Evolutionary conservation across 2,888 invertebrate species (phyloP).

Genomic region (Dascillus cervinus): DNA sequence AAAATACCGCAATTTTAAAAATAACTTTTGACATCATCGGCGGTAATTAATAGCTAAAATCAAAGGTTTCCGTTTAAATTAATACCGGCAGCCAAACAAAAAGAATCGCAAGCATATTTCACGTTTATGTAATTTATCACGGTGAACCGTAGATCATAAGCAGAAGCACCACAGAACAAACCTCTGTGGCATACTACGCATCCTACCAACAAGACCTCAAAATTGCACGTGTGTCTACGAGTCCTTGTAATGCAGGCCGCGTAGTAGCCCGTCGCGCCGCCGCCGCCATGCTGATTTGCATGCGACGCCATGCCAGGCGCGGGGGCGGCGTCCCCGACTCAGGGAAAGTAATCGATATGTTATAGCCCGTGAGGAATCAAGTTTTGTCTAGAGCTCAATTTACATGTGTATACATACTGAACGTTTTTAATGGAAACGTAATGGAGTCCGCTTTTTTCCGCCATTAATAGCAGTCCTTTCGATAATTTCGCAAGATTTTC

Average conservation of each 20-base stretch:
- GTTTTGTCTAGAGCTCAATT: conserved; percentile 25
- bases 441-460: too few relatives aligned
- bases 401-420: conserved; percentile 13
- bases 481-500: too few relatives aligned
- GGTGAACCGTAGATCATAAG: conserved; percentile 18
- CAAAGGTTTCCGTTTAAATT: too few relatives aligned
- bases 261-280: conserved; percentile 50
- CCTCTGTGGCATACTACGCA: conserved; percentile 16
- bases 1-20: too few relatives aligned
- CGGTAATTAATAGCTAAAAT: too few relatives aligned
- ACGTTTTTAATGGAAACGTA: too few relatives aligned
- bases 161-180: conserved; percentile 17
- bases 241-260: conserved; percentile 52
- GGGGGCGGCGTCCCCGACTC: conserved; percentile 36
- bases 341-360: conserved; percentile 51
- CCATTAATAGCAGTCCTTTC: too few relatives aligned
- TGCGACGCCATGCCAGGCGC: conserved; percentile 51
- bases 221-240: conserved; percentile 10
- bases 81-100: too few relatives aligned
- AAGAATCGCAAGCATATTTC: too few relatives aligned
- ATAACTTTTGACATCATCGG: too few relatives aligned
- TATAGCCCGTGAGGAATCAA: conserved; percentile 32
- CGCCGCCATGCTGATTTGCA: conserved; percentile 57
- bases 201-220: conserved; percentile 14
- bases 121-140: conserved; percentile 18